Evolutionary conservation across 2,797 vertebrate species (phyloP).

Genomic region (Urosaurus nigricauda): DNA sequence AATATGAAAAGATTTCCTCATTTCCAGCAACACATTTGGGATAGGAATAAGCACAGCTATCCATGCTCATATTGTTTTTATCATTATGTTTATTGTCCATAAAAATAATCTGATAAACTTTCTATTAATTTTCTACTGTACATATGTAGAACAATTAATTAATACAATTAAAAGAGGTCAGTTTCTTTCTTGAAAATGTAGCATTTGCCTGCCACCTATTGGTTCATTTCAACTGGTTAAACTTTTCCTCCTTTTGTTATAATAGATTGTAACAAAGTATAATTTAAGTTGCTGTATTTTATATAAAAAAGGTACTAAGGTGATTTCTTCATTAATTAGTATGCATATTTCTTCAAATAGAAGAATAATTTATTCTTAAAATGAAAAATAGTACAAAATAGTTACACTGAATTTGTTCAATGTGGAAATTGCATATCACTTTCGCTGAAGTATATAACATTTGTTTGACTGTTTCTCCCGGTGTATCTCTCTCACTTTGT

Average conservation of each 20-base stretch:
- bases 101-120: slow-evolving; percentile 1
- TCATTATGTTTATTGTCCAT: neutral
- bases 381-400: neutral
- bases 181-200: neutral
- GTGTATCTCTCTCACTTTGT: no score
- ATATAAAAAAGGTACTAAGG: neutral
- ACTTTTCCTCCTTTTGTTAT: neutral
- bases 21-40: neutral
- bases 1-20: neutral
- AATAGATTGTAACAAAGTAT: neutral
- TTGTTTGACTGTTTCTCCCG: neutral
- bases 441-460: neutral
- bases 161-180: slow-evolving; percentile 31
- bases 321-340: neutral
- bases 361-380: neutral
- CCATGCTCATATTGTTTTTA: neutral
- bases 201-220: slow-evolving; percentile 39
- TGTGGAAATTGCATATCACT: neutral
- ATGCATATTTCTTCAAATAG: neutral
- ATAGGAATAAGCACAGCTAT: slow-evolving; percentile 2
- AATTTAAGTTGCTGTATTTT: neutral
- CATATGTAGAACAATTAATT: slow-evolving; percentile 2
- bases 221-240: slow-evolving; percentile 12
- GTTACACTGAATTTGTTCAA: neutral
- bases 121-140: neutral